These are phyloP conservation scores for Pristis pectinata DNA, from an alignment of 2,797 vertebrate species.

Conservation along the genomic window DNA sequence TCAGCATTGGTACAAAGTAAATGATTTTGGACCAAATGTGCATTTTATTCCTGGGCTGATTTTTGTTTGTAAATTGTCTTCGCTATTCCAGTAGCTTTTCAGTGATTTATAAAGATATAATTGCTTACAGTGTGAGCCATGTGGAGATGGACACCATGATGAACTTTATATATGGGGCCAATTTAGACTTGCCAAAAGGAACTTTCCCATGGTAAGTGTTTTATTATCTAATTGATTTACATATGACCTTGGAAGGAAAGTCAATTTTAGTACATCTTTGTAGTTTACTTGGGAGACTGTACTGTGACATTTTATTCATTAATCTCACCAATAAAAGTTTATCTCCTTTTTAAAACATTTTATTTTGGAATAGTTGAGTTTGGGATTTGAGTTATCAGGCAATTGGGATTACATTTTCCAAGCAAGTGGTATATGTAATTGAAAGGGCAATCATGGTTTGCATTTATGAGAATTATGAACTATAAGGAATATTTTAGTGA, in stretches of 20 bases:
- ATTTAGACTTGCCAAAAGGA: slow-evolving; percentile 76
- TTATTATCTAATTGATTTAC: slow-evolving; percentile 39
- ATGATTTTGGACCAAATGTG: no score
- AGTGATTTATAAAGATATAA: not conserved
- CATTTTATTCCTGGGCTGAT: no score
- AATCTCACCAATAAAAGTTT: not conserved
- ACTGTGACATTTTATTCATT: not conserved
- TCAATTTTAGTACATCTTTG: not conserved
- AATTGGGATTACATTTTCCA: no score
- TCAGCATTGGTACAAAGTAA: no score
- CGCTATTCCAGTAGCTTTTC: slow-evolving; percentile 4
- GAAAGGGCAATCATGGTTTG: no score
- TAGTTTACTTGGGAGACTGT: not conserved
- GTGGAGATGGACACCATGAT: slow-evolving; percentile 81
- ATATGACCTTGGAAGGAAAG: not conserved
- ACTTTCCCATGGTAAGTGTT: slow-evolving; percentile 74
- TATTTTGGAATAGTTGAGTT: no score
- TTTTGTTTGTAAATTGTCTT: not conserved
- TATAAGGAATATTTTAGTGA: no score
- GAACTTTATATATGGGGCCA: slow-evolving; percentile 86
- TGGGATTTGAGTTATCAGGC: no score
- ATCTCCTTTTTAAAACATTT: not conserved
- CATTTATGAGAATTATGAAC: no score
- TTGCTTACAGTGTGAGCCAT: slow-evolving; percentile 67
- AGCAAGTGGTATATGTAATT: no score